Conservation (phyloP, 2,888 invertebrate species). For the Drosophila diplacantha region DNA sequence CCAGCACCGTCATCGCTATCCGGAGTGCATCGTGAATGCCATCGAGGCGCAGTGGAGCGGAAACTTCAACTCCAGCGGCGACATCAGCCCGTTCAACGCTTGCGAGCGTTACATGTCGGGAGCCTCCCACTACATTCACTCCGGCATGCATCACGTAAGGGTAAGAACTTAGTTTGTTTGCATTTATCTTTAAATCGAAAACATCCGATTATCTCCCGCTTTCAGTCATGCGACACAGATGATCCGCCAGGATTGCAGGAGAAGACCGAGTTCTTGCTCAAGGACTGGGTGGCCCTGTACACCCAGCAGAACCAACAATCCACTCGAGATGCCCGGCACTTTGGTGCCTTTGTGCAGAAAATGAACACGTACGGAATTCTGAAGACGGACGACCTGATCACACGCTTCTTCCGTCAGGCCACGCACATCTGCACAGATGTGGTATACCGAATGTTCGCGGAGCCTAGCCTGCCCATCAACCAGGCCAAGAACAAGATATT, state of each 20-base stretch:
- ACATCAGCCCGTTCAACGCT: slow-evolving; percentile 68
- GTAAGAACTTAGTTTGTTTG: slow-evolving; percentile 76
- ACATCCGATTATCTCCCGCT: not conserved
- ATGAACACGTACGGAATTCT: slow-evolving; percentile 98
- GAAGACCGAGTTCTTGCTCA: slow-evolving; percentile 94
- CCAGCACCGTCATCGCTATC: slow-evolving; percentile 85
- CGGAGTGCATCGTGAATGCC: slow-evolving; percentile 88
- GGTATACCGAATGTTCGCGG: slow-evolving; percentile 90
- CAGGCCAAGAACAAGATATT: slow-evolving; percentile 93
- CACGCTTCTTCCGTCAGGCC: slow-evolving; percentile 96
- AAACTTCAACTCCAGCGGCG: slow-evolving; percentile 72
- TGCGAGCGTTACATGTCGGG: slow-evolving; percentile 88
- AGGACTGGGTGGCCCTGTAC: slow-evolving; percentile 97
- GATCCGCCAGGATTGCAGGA: slow-evolving; percentile 96
- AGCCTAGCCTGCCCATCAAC: slow-evolving; percentile 83
- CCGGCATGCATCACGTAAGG: slow-evolving; percentile 91
- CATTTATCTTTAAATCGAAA: too few relatives aligned
- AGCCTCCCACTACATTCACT: slow-evolving; percentile 93
- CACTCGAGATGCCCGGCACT: slow-evolving; percentile 90
- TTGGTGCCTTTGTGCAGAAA: slow-evolving; percentile 95
- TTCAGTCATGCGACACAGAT: slow-evolving; percentile 87
- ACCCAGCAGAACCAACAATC: slow-evolving; percentile 82
- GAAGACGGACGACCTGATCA: slow-evolving; percentile 98
- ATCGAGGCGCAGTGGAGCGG: slow-evolving; percentile 88
- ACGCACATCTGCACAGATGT: slow-evolving; percentile 98